Conservation (phyloP, 2,888 invertebrate genomes). For the Siphlonurus alternatus region DNA sequence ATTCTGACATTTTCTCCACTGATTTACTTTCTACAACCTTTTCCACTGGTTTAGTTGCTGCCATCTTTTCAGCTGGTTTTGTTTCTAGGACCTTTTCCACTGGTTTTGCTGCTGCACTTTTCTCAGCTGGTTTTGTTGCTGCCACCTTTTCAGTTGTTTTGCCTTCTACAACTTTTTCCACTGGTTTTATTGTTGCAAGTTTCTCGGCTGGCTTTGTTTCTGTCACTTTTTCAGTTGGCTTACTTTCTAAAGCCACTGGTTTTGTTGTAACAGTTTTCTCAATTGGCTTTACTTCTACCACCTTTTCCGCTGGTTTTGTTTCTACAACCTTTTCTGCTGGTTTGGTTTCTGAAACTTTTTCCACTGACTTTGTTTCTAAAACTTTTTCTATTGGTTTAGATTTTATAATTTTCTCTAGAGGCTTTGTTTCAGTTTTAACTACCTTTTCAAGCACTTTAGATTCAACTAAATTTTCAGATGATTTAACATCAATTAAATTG, state of each 20-base stretch:
- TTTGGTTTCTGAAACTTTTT: neutral
- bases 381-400: neutral
- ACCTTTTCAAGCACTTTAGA: neutral
- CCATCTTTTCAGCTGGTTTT: neutral
- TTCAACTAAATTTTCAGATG: neutral
- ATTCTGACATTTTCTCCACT: neutral
- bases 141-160: neutral
- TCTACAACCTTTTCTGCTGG: neutral
- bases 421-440: neutral
- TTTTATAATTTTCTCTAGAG: neutral
- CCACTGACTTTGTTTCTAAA: neutral
- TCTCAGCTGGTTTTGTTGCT: neutral
- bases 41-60: neutral
- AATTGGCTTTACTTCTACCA: neutral
- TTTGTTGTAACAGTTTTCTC: neutral
- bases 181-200: neutral
- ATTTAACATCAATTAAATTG: neutral
- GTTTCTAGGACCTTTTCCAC: neutral
- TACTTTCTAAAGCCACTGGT: neutral
- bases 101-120: neutral
- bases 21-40: neutral
- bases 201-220: neutral
- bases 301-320: neutral
- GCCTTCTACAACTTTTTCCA: neutral
- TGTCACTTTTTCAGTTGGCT: neutral